Evolutionary conservation across 2,113 vertebrate species (phyloP).

Genomic region (Perca flavescens): DNA sequence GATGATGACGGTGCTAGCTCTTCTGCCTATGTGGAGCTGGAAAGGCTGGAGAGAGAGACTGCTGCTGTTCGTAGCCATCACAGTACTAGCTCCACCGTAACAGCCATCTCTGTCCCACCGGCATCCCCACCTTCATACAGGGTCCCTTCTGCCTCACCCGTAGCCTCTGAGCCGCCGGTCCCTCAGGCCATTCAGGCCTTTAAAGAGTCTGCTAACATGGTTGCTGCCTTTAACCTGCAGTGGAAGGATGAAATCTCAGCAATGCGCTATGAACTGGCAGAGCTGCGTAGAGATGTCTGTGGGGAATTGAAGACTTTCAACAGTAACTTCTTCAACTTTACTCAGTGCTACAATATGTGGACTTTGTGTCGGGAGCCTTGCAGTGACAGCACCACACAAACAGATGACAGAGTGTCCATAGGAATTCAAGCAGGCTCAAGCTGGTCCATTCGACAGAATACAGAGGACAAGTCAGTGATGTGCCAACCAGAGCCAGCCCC

Average conservation of each 20-base stretch:
- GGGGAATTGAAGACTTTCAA: constrained; percentile 88
- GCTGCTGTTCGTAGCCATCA: constrained; percentile 85
- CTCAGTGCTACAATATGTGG: constrained; percentile 89
- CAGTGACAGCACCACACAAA: constrained; percentile 79
- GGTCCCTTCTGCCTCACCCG: constrained; percentile 75
- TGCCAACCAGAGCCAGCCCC: constrained; percentile 84
- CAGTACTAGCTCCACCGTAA: constrained; percentile 88
- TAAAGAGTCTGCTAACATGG: constrained; percentile 88
- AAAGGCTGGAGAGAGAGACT: constrained; percentile 84
- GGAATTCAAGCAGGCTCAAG: constrained; percentile 86
- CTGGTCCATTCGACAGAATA: constrained; percentile 82
- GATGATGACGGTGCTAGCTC: constrained; percentile 88
- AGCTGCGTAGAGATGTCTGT: constrained; percentile 85
- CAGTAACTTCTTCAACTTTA: constrained; percentile 90
- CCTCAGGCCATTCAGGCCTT: constrained; percentile 88
- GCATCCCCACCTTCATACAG: constrained; percentile 82
- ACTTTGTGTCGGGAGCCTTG: constrained; percentile 84
- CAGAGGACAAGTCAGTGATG: constrained; percentile 85
- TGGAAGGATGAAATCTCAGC: constrained; percentile 89
- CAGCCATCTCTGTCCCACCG: constrained; percentile 85
- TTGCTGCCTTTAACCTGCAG: constrained; percentile 88
- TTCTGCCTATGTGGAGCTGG: constrained; percentile 86
- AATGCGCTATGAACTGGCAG: constrained; percentile 87
- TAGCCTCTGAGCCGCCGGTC: constrained; percentile 80
- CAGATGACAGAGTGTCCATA: constrained; percentile 83